Base-by-base conservation (phyloP, 2,797 vertebrate species). In the Trichosurus vulpecula region DNA sequence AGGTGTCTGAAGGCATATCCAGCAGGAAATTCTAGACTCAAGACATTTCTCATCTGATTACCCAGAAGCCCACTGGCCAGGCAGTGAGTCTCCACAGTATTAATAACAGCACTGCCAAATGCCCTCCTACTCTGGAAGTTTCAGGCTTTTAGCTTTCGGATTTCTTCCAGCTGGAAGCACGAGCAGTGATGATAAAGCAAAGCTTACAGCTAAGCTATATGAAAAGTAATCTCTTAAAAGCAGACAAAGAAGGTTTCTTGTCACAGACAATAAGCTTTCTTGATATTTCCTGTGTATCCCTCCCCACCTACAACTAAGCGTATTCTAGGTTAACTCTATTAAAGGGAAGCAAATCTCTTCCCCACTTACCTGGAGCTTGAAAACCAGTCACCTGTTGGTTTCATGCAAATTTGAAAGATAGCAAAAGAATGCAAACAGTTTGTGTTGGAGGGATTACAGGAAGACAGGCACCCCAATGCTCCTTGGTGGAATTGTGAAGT, bases 91-190 rank as follows among this genome's bases (percentile, higher is more conserved):
- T 74, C 54, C 95, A 94, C 54, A 96, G 94, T 89, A 56, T 16
- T 94, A 52, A 90, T 89, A 96, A 54, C 92, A 94, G 9, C 12
- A 10, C 94, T 97, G 98, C 97, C 98, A 98, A 98, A 97, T 93
- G 56, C 92, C 74, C 54, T 97, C 90, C 96, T 97, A 96, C 96
- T 97, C 95, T 97, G 95, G 58, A 98, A 97, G 90, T 52, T 96
- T 93, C 94, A 98, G 96, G 98, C 98, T 99, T 98, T 99, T 98
- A 99, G 95, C 58, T 90, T 94, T 97, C 96, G 97, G 98, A 98
- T 95, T 91, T 92, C 90, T 94, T 98, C 99, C 98, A 99, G 87
- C 93, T 98, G 98, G 97, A 98, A 93, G 96, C 95, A 97, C 96
- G 97, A 52, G 94, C 95, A 92, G 91, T 93, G 94, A 98, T 98